Conservation (phyloP, 1,140 invertebrate species). For the Coptotermes formosanus region DNA sequence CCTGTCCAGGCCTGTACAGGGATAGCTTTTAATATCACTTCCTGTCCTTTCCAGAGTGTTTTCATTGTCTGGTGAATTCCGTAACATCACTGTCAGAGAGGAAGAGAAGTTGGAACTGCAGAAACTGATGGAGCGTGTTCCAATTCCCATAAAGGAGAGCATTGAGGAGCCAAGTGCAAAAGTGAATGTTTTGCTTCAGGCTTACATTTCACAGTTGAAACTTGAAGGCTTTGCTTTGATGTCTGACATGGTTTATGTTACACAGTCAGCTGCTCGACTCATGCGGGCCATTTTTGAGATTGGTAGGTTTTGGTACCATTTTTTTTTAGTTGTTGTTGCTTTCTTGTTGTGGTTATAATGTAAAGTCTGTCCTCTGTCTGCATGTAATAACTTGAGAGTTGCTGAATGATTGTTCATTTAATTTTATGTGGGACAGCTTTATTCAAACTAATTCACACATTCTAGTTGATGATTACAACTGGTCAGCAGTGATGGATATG, state of each 20-base stretch:
- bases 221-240: slow-evolving; percentile 97
- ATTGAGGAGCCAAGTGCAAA: slow-evolving; percentile 99
- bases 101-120: slow-evolving; percentile 98
- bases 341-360: too few species aligned
- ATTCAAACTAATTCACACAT: too few species aligned
- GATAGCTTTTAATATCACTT: background rate
- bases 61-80: slow-evolving; percentile 93
- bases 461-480: too few species aligned
- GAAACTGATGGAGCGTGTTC: slow-evolving; percentile 96
- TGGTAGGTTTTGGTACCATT: slow-evolving; percentile 43
- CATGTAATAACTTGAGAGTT: too few species aligned
- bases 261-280: slow-evolving; percentile 92
- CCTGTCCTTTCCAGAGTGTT: slow-evolving; percentile 72
- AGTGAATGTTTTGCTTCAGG: slow-evolving; percentile 92
- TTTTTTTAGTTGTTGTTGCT: too few species aligned
- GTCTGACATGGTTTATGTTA: slow-evolving; percentile 99
- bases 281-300: slow-evolving; percentile 99
- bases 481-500: too few species aligned
- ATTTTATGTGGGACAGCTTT: too few species aligned
- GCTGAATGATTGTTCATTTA: too few species aligned
- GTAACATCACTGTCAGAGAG: slow-evolving; percentile 90
- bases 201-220: slow-evolving; percentile 98
- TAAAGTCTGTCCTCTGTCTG: too few species aligned
- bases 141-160: slow-evolving; percentile 98
- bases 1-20: too few species aligned